Evolutionary conservation across 2,113 vertebrate genomes (phyloP), one percentile per base, ranked within the genome.

Genomic region (Perca fluviatilis): DNA sequence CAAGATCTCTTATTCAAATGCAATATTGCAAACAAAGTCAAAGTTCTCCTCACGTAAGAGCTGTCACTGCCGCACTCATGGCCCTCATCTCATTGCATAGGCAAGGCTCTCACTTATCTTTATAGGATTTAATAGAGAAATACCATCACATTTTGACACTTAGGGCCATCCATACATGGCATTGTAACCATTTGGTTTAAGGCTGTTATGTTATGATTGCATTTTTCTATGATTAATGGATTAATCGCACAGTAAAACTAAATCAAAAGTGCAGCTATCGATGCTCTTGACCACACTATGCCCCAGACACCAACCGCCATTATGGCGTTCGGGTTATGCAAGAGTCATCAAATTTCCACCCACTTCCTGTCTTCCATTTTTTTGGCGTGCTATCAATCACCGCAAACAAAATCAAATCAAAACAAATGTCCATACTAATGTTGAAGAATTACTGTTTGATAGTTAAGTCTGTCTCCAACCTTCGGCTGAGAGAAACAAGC

Each of bases 321-420:
- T 14, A 86, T 75, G 43, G 3, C 3, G 14, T 43, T 79, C 19
- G 57, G 15, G 66, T 75, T 76, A 60, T 27, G 43, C 2, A 74
- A 82, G 67, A 83, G 58, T 56, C 12, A 13, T 72, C 21, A 66
- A 68, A 30, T 72, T 46, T 67, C 51, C 57, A 57, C 13, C 23
- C 62, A 75, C 14, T 71, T 76, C 62, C 54, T 72, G 56, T 87
- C 21, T 30, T 82, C 72, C 49, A 64, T 72, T 68, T 73, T 79
- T 73, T 49, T 65, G 25, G 30, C 43, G 21, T n/a, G 23, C 18
- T 25, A 25, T 60, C 40, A 43, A 43, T 43, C 2, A 16, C 1
- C 3, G 12, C 53, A 46, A 84, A 76, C 40, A 63, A 76, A 30
- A 57, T 33, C 40, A 40, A 43, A 43, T 43, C 40, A 43, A 43